Evolutionary conservation across 2,113 vertebrate species (phyloP), one percentile per base, ranked within the genome.

Genomic region (Gymnarchus niloticus): DNA sequence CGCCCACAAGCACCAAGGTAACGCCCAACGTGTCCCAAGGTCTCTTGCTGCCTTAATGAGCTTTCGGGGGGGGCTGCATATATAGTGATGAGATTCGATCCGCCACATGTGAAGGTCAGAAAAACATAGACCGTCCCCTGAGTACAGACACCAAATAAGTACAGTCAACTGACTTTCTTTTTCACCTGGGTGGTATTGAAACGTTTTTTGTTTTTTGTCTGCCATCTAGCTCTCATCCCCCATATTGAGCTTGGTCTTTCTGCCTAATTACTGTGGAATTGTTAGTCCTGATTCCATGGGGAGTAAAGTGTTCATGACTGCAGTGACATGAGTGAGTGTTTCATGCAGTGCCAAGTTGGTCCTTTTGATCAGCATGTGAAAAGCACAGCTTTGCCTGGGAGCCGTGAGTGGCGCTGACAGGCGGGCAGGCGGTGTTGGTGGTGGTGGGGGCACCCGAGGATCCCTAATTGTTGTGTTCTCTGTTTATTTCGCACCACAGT

Each of bases 1-100:
- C 1, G 93, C 95, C 88, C 97, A 96, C 88, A 97, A 96, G 92
- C 94, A 95, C 86, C 97, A 98, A 97, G 97, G 97, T 99, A 97
- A 84, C 48, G 28, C 14, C 48, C 59, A 19, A 28, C 51, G 2
- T 82, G 48, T 56, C 25, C 4, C 23, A 0, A 10, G 51, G 23
- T 10, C 25, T 3, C 8, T 19, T 81, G 48, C 21, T 33, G 0
- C 41, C 5, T 17, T 77, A n/a, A 6, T 48, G 73, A 33, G 14
- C 2, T 33, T 28, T 12, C 59, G 25, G 44, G 9, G n/a, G 41
- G 48, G 77, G 44, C 14, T 80, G 23, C 46, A 12, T 10, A 17
- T 61, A 46, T 21, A 4, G 23, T 28, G 44, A 9, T 6, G n/a
- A n/a, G n/a, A n/a, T n/a, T n/a, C n/a, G n/a, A n/a, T n/a, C n/a